A percentile compares a stretch with the other conserved stretches of the same genome.
Evolutionary conservation across 2,113 vertebrate species (phyloP).

Genomic region (Fukomys damarensis): DNA sequence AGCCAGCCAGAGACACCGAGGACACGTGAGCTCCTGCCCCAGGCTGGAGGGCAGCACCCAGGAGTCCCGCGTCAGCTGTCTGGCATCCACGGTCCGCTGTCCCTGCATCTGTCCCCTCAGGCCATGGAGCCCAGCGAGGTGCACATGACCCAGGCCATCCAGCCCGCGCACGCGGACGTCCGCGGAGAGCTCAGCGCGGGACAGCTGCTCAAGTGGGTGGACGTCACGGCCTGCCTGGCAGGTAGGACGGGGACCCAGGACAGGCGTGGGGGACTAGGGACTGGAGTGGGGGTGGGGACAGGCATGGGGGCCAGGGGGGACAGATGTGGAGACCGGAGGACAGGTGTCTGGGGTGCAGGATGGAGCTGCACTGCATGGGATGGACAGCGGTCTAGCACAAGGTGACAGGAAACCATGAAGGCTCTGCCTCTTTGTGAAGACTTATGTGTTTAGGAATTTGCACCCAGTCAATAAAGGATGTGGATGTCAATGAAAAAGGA

Average conservation of each 20-base stretch:
- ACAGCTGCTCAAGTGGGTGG: conserved; percentile 89
- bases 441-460: neutral
- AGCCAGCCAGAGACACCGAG: no score
- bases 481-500: neutral
- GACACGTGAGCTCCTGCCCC: no score
- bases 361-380: neutral
- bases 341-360: no score
- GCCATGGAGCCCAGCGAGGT: conserved; percentile 68
- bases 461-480: neutral
- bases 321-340: no score
- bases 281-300: neutral
- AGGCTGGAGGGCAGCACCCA: no score
- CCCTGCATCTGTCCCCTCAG: accelerated
- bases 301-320: neutral
- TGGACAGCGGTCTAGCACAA: neutral
- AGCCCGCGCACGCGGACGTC: conserved; percentile 84
- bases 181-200: conserved; percentile 85
- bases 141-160: conserved; percentile 84
- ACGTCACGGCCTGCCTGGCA: conserved; percentile 87
- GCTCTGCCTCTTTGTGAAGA: neutral
- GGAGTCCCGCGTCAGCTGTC: no score
- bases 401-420: neutral
- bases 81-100: no score
- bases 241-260: conserved; percentile 74
- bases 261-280: accelerated